Conservation (phyloP, 2,888 invertebrate genomes). For the Phragmatobia fuliginosa region DNA sequence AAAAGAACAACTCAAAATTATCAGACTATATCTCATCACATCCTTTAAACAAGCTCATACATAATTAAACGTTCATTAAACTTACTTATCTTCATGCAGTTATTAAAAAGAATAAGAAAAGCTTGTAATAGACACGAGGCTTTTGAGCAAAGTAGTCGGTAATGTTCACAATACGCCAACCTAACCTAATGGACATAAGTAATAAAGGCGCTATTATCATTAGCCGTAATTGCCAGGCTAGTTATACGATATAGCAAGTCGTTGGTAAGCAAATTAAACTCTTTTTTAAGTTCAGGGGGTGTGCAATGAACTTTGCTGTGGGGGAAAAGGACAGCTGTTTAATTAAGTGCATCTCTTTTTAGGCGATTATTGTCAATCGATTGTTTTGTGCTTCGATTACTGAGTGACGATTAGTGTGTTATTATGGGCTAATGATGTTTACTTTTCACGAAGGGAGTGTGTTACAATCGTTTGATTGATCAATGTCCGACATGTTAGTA, state of each 20-base stretch:
- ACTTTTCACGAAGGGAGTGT: conserved; percentile 18
- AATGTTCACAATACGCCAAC: conserved; percentile 53
- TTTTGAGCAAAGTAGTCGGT: conserved; percentile 41
- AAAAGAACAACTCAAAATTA: background rate
- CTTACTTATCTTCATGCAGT: background rate
- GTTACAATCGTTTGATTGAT: conserved; percentile 16
- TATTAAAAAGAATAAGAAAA: conserved; percentile 16
- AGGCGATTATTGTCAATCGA: conserved; percentile 44
- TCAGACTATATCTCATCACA: background rate
- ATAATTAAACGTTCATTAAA: conserved; percentile 1
- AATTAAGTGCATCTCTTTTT: conserved; percentile 53
- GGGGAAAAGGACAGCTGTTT: conserved; percentile 35
- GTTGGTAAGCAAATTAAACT: conserved; percentile 62
- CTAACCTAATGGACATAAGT: conserved; percentile 67
- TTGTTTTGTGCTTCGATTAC: conserved; percentile 38
- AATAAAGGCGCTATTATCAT: conserved; percentile 74
- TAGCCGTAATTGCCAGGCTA: conserved; percentile 69
- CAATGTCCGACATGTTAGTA: conserved; percentile 10
- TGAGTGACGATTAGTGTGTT: conserved; percentile 33
- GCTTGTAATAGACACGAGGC: conserved; percentile 21
- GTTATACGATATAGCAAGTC: conserved; percentile 55
- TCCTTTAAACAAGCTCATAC: background rate
- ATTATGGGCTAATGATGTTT: conserved; percentile 28
- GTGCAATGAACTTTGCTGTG: conserved; percentile 55
- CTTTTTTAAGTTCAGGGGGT: conserved; percentile 57